These are phyloP conservation scores for Odontamblyopus rebecca DNA, from an alignment of 2,797 vertebrate species.

Conservation along the genomic window DNA sequence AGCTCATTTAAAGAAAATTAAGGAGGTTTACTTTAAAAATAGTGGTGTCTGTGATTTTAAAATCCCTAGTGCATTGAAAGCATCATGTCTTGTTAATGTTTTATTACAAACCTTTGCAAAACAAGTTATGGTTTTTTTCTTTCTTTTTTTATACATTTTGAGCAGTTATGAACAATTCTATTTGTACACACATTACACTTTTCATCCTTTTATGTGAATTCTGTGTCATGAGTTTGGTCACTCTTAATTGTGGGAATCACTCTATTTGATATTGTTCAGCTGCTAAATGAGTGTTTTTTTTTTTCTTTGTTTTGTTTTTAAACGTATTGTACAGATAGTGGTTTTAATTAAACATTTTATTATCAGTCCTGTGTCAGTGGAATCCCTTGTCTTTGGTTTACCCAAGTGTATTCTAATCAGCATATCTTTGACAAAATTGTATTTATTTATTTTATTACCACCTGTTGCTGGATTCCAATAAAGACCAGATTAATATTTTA, in stretches of 20 bases:
- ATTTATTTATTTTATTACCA: slow-evolving; percentile 51
- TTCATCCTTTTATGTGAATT: not conserved
- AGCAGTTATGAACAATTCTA: slow-evolving; percentile 7
- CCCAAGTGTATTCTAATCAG: slow-evolving; percentile 1
- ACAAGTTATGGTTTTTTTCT: not conserved
- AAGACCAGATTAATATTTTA: slow-evolving; percentile 23
- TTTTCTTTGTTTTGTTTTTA: slow-evolving; percentile 2
- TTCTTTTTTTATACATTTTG: slow-evolving; percentile 13
- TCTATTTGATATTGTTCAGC: not conserved
- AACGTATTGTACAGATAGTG: not conserved
- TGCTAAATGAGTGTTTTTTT: not conserved
- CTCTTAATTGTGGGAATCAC: slow-evolving; percentile 1
- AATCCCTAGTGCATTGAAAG: not conserved
- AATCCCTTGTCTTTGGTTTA: slow-evolving; percentile 4
- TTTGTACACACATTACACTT: not conserved
- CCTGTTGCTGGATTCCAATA: slow-evolving; percentile 43
- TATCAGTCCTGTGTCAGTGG: not conserved
- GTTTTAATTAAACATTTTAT: slow-evolving; percentile 1
- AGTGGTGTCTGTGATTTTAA: slow-evolving; percentile 40
- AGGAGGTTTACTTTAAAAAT: slow-evolving; percentile 2
- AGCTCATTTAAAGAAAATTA: slow-evolving; percentile 1
- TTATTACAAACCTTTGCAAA: not conserved
- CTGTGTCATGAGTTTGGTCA: not conserved
- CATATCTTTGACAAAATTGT: slow-evolving; percentile 9
- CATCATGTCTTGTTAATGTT: not conserved